A percentile compares a stretch with the other conserved stretches of the same genome.
Conservation (phyloP, 2,113 vertebrate genomes). For the Sorex fumeus region DNA sequence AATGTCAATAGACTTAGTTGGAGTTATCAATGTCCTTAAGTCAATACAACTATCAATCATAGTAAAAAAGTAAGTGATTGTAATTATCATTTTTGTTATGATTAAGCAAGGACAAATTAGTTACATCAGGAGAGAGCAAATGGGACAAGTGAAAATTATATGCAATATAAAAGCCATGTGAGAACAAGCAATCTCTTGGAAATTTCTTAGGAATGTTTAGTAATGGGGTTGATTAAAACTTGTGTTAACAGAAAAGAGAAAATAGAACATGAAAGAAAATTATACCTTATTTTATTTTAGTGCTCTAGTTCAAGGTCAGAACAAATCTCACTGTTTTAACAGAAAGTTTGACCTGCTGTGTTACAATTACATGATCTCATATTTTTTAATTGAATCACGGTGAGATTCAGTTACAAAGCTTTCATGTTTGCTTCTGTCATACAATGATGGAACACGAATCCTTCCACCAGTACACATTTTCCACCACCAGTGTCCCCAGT, state of each 20-base stretch:
- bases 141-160: neutral
- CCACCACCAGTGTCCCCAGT: too few relatives aligned
- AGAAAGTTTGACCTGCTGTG: constrained; percentile 6
- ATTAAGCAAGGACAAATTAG: constrained; percentile 8
- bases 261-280: neutral
- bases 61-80: neutral
- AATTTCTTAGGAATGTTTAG: neutral
- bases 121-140: neutral
- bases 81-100: neutral
- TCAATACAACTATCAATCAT: neutral
- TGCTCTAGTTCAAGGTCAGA: neutral
- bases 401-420: too few relatives aligned
- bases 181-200: neutral
- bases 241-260: neutral
- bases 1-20: neutral
- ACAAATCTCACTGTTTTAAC: constrained; percentile 9
- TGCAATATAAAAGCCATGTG: neutral
- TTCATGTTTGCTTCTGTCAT: too few relatives aligned
- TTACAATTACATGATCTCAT: neutral
- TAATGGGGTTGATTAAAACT: neutral
- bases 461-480: too few relatives aligned
- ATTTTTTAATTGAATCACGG: too few relatives aligned
- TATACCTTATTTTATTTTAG: constrained; percentile 40
- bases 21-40: neutral
- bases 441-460: too few relatives aligned